Evolutionary conservation across 2,888 invertebrate genomes (phyloP).

Genomic region (Oscheius sp.): DNA sequence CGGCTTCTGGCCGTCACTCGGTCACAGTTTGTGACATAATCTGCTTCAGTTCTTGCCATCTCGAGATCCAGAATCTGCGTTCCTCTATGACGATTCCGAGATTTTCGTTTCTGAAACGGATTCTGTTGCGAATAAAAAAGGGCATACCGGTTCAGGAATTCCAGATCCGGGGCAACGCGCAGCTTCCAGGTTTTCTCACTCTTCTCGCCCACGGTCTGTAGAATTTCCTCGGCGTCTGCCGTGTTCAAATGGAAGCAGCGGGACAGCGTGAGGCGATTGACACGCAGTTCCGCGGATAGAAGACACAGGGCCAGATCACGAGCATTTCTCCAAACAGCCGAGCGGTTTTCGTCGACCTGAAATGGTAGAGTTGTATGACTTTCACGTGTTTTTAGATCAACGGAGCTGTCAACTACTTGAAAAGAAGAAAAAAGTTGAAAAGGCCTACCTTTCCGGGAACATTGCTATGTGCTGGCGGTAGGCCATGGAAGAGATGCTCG

Average conservation of each 20-base stretch:
- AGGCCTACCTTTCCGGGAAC: conserved; percentile 46
- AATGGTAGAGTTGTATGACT: background rate
- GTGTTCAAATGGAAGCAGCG: conserved; percentile 49
- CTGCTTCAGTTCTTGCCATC: conserved; percentile 34
- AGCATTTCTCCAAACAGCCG: conserved; percentile 51
- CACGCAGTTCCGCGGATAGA: conserved; percentile 45
- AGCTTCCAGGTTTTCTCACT: conserved; percentile 46
- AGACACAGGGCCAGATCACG: conserved; percentile 50
- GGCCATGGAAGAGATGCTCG: conserved; percentile 45
- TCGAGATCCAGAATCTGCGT: conserved; percentile 43
- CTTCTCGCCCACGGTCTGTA: conserved; percentile 48
- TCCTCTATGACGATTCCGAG: conserved; percentile 38
- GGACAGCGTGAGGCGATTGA: conserved; percentile 32
- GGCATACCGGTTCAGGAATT: conserved; percentile 41
- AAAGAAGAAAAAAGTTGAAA: background rate
- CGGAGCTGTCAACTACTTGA: no score
- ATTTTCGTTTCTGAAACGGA: conserved; percentile 40
- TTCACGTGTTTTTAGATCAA: no score
- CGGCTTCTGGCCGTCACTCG: no score
- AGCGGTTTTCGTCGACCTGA: conserved; percentile 47
- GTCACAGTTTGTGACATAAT: no score
- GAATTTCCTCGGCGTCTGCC: conserved; percentile 48
- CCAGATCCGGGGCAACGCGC: conserved; percentile 40
- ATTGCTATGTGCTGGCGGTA: conserved; percentile 52
- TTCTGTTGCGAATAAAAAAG: background rate